Evolutionary conservation across 2,888 invertebrate genomes (phyloP).

Genomic region (Parnassius smintheus): DNA sequence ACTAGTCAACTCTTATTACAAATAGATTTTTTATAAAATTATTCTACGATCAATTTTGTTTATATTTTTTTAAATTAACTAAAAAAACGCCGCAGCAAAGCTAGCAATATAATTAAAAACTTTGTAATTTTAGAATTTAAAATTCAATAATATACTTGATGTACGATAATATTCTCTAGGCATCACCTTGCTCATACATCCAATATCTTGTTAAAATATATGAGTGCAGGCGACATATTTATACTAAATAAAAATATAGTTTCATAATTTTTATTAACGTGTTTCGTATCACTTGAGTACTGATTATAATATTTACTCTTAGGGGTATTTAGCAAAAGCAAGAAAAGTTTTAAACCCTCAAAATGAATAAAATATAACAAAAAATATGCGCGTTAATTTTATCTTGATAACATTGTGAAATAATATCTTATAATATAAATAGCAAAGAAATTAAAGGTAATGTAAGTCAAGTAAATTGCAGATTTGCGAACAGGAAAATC

Average conservation of each 20-base stretch:
- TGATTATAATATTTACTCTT: background rate
- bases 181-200: background rate
- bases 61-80: too few species aligned
- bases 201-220: background rate
- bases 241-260: background rate
- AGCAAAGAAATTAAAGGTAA: slow-evolving; percentile 6
- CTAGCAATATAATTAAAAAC: too few species aligned
- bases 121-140: too few species aligned
- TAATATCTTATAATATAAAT: background rate
- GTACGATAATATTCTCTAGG: background rate
- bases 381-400: too few species aligned
- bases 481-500: slow-evolving; percentile 21
- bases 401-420: too few species aligned
- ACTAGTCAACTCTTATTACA: too few species aligned
- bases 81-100: too few species aligned
- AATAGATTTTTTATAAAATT: too few species aligned
- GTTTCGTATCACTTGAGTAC: background rate
- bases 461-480: slow-evolving; percentile 18
- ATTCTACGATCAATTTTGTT: too few species aligned
- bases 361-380: too few species aligned
- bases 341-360: background rate
- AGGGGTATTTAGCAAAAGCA: background rate
- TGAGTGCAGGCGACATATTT: background rate
- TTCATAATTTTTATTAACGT: background rate
- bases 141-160: too few species aligned